These are phyloP conservation scores for Cercocebus atys DNA, from an alignment of 2,113 vertebrate species.

Conservation along the genomic window DNA sequence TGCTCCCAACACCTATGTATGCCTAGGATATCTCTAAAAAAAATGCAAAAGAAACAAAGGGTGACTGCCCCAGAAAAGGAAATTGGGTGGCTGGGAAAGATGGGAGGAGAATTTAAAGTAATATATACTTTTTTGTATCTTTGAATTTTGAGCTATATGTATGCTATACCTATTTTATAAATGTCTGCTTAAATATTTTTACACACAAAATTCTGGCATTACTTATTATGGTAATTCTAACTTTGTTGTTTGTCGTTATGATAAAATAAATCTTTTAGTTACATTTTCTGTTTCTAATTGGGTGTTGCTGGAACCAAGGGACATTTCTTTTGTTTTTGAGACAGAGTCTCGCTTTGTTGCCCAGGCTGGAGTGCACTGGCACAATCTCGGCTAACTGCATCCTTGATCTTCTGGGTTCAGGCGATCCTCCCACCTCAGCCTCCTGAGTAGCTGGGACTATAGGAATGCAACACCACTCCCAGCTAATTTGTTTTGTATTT, in stretches of 20 bases:
- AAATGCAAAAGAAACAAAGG: not conserved
- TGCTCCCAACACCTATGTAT: no score
- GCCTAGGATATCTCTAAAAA: not conserved
- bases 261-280: slow-evolving; percentile 11
- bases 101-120: not conserved
- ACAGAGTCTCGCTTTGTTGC: not conserved
- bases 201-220: not conserved
- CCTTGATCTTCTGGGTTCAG: not conserved
- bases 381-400: not conserved
- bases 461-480: no score
- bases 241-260: not conserved
- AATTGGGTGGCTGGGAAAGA: not conserved
- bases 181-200: not conserved
- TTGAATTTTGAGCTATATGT: not conserved
- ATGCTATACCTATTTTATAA: not conserved
- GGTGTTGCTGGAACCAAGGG: not conserved
- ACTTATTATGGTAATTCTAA: not conserved
- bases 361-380: not conserved
- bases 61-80: not conserved
- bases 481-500: not conserved
- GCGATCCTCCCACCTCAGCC: not conserved
- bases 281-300: not conserved
- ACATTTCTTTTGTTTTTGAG: not conserved
- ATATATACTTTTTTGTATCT: not conserved
- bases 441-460: no score